Evolutionary conservation across 2,113 vertebrate species (phyloP), one percentile per base, ranked within the genome.

Genomic region (Bettongia penicillata): DNA sequence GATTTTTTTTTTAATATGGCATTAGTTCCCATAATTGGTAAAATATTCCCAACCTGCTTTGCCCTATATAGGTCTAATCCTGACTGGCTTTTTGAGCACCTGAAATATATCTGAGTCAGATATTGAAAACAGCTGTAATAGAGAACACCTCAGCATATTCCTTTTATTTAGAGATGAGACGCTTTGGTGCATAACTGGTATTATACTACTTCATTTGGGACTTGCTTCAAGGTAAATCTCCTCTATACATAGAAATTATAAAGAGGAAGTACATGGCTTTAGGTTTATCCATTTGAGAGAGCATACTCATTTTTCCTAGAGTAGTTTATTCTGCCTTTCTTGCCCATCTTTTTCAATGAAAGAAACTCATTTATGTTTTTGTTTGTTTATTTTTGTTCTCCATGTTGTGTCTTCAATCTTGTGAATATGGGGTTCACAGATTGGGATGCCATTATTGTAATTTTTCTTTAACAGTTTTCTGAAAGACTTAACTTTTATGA

Each of bases 41-140:
- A 90, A 3, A 51, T 51, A 47, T 53, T 61, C 26, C 28, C 91
- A 91, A 28, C 51, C 28, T 96, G 37, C 25, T 91, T 95, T 94
- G 53, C 89, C 68, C 89, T 91, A 50, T 50, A 90, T 61, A 91
- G 26, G 91, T 97, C 89, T 93, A 90, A 48, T 90, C 90, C 90
- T 90, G 90, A 90, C 90, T 90, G 90, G 90, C 49, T 90, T 90
- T 49, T 90, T 90, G 25, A 90, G 90, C 90, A 90, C 47, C 90
- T 90, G 90, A 90, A 90, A 90, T 90, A 28, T 90, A 90, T 90
- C 49, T 90, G 53, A 51, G 93, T 51, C 92, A 95, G 53, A 93
- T 94, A 90, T 14, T 48, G 43, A 53, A 53, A 94, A 91, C 16
- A 53, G 28, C 28, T 91, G 2, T 92, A 26, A 89, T 93, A 90